phyloP scores from a whole-genome alignment of 1,140 invertebrate genomes.

The Mercenaria mercenaria region DNA sequence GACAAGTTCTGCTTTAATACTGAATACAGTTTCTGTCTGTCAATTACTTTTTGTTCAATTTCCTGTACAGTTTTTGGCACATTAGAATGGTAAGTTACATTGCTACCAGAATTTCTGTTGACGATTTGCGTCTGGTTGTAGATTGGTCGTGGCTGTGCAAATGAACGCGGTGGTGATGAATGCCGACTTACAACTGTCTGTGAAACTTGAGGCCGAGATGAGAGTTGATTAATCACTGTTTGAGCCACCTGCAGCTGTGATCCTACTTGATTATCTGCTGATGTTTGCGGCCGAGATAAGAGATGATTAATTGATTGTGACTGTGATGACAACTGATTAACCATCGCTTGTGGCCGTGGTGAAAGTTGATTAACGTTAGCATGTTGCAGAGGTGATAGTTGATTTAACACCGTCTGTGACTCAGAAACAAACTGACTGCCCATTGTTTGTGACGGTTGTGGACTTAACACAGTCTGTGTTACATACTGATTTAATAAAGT shows the following conservation, averaged over 20 bases:
- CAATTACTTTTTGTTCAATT: neutral
- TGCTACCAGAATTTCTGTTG: neutral
- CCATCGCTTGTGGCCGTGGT: neutral
- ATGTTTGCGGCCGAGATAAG: neutral
- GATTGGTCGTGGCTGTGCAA: neutral
- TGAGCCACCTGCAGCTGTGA: neutral
- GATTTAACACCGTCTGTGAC: neutral
- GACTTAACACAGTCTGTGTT: neutral
- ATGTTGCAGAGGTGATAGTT: neutral
- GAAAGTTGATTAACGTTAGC: neutral
- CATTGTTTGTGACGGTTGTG: neutral
- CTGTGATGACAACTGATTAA: no score
- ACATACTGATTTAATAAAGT: neutral
- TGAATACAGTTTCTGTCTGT: neutral
- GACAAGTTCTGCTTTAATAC: neutral
- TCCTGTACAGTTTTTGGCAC: neutral
- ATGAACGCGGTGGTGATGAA: neutral
- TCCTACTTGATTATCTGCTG: neutral
- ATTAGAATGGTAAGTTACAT: neutral
- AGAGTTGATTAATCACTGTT: neutral
- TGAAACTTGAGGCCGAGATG: neutral
- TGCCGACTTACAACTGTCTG: neutral
- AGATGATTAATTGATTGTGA: no score
- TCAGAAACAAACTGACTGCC: neutral
- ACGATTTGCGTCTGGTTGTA: slow-evolving; percentile 4